A percentile compares a stretch with the other conserved stretches of the same genome.
phyloP scores from a whole-genome alignment of 2,797 vertebrate species.

The Carapus acus region DNA sequence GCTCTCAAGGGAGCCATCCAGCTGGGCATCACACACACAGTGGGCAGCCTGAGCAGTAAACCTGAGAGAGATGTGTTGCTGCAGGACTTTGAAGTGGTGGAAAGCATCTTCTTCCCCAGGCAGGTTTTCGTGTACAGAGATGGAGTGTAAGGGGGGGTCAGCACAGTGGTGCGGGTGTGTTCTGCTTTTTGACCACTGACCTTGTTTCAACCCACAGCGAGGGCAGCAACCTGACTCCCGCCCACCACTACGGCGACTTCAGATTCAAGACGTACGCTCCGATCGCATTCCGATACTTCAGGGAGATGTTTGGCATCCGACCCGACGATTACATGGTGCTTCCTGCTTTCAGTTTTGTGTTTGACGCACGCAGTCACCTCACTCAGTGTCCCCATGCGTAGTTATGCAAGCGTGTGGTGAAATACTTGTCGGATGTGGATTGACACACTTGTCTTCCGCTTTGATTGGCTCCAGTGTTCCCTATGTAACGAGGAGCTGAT shows the following conservation, averaged over 20 bases:
- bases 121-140: conserved; percentile 41
- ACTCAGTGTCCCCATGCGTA: background rate
- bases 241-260: conserved; percentile 93
- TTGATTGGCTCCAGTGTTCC: conserved; percentile 76
- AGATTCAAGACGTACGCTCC: conserved; percentile 96
- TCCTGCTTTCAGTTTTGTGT: too few species aligned
- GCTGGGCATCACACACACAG: conserved; percentile 89
- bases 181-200: too few species aligned
- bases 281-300: conserved; percentile 93
- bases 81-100: conserved; percentile 96
- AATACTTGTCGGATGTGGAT: background rate
- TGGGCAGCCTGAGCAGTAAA: conserved; percentile 91
- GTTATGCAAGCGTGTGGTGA: conserved; percentile 1
- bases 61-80: conserved; percentile 93
- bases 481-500: conserved; percentile 87
- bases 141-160: background rate
- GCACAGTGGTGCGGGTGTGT: background rate
- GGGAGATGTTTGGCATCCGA: conserved; percentile 92
- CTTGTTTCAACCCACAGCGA: conserved; percentile 70
- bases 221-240: conserved; percentile 92
- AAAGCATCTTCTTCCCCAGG: conserved; percentile 94
- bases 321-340: conserved; percentile 93
- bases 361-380: too few species aligned
- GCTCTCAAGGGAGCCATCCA: conserved; percentile 93
- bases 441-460: background rate